A percentile compares a stretch with the other conserved stretches of the same genome.
phyloP scores from a whole-genome alignment of 1,140 invertebrate genomes.

The Heliothis virescens region DNA sequence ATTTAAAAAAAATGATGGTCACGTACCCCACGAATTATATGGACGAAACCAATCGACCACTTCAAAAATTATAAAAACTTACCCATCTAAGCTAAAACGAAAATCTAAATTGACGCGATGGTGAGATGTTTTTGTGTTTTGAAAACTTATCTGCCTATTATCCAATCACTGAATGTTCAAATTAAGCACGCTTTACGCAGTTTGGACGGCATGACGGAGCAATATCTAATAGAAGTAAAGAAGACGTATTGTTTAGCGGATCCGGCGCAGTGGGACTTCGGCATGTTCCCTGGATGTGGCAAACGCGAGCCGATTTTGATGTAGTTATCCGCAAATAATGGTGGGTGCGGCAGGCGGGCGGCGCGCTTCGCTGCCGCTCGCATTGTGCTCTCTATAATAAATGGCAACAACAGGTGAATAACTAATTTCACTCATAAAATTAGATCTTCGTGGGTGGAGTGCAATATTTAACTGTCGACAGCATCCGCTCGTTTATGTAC shows the following conservation, averaged over 20 bases:
- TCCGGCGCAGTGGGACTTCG: background rate
- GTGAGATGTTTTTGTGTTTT: slow-evolving; percentile 73
- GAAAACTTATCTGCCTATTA: slow-evolving; percentile 57
- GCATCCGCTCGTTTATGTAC: slow-evolving; percentile 79
- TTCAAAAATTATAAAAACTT: slow-evolving; percentile 75
- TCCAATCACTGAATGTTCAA: slow-evolving; percentile 61
- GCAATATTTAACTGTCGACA: slow-evolving; percentile 80
- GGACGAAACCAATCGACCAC: slow-evolving; percentile 68
- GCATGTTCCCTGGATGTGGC: slow-evolving; percentile 18
- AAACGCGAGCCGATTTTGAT: slow-evolving; percentile 72
- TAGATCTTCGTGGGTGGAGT: slow-evolving; percentile 82
- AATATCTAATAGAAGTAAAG: slow-evolving; percentile 28
- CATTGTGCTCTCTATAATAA: slow-evolving; percentile 83
- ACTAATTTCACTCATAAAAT: slow-evolving; percentile 85
- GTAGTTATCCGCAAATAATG: slow-evolving; percentile 76
- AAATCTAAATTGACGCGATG: slow-evolving; percentile 69
- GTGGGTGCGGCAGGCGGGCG: slow-evolving; percentile 75
- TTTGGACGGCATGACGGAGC: slow-evolving; percentile 45
- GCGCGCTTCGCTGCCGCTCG: slow-evolving; percentile 71
- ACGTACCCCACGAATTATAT: slow-evolving; percentile 83
- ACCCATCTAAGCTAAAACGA: slow-evolving; percentile 73
- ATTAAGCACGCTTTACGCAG: slow-evolving; percentile 62
- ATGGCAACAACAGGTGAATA: slow-evolving; percentile 86
- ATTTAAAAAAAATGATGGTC: slow-evolving; percentile 77
- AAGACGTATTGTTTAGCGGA: slow-evolving; percentile 33